Percentiles rank a stretch among this genome's conserved stretches.
These are phyloP conservation scores for Loxodonta africana DNA, from an alignment of 2,113 vertebrate species.

Conservation along the genomic window DNA sequence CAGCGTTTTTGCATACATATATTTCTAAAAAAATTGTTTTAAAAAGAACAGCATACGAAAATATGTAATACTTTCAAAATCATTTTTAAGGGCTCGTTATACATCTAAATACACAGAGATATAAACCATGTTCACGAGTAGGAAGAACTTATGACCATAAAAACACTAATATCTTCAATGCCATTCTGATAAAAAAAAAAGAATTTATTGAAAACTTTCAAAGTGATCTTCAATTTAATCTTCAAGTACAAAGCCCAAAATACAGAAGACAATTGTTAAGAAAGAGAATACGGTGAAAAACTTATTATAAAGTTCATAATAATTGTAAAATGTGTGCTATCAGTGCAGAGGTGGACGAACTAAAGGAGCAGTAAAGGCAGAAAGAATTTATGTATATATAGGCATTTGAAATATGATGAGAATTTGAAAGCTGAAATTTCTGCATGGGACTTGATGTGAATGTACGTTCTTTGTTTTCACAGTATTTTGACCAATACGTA, in stretches of 20 bases:
- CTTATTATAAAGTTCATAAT: background rate
- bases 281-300: background rate
- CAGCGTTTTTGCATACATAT: background rate
- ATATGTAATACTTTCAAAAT: background rate
- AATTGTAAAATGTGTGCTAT: background rate
- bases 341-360: background rate
- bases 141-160: background rate
- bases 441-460: background rate
- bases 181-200: background rate
- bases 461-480: background rate
- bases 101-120: background rate
- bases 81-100: background rate
- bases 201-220: too few relatives aligned
- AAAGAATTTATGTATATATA: background rate
- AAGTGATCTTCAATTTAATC: background rate
- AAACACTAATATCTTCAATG: background rate
- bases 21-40: background rate
- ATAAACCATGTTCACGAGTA: background rate
- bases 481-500: background rate
- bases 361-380: background rate
- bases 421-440: background rate
- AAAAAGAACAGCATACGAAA: background rate
- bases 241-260: background rate
- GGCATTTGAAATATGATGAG: background rate
- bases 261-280: background rate